Conservation (phyloP, 2,797 vertebrate species). For the Brotula barbata region DNA sequence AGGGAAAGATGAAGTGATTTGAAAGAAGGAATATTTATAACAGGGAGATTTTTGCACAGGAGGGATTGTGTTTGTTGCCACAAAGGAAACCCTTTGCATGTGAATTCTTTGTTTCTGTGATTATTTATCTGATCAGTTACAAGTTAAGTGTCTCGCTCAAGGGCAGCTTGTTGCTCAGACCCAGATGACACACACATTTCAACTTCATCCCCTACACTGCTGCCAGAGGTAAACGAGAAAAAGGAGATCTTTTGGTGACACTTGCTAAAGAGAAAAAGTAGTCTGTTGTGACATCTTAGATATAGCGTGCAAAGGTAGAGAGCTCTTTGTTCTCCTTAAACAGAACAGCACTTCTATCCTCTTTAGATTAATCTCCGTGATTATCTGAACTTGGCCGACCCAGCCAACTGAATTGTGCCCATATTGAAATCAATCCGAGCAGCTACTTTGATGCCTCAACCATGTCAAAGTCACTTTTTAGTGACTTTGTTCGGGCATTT, state of each 20-base stretch:
- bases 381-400: conserved; percentile 51
- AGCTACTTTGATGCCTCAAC: conserved; percentile 33
- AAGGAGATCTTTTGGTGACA: not conserved
- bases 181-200: not conserved
- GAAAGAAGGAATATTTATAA: conserved; percentile 26
- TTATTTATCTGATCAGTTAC: not conserved
- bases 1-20: conserved; percentile 54
- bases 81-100: conserved; percentile 3
- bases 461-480: conserved; percentile 33
- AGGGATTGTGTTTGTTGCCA: conserved; percentile 34
- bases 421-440: conserved; percentile 51
- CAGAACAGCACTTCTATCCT: conserved; percentile 21
- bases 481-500: conserved; percentile 38
- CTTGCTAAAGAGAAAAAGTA: conserved; percentile 20
- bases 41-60: not conserved
- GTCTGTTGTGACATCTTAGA: not conserved
- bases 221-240: not conserved
- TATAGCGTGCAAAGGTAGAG: conserved; percentile 28
- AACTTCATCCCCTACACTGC: not conserved
- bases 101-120: conserved; percentile 1
- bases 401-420: conserved; percentile 27
- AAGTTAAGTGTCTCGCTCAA: conserved; percentile 5
- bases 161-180: not conserved
- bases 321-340: conserved; percentile 50
- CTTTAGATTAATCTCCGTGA: conserved; percentile 40